Base-by-base conservation (phyloP, 1,140 invertebrate genomes). In the Danaus plexippus region DNA sequence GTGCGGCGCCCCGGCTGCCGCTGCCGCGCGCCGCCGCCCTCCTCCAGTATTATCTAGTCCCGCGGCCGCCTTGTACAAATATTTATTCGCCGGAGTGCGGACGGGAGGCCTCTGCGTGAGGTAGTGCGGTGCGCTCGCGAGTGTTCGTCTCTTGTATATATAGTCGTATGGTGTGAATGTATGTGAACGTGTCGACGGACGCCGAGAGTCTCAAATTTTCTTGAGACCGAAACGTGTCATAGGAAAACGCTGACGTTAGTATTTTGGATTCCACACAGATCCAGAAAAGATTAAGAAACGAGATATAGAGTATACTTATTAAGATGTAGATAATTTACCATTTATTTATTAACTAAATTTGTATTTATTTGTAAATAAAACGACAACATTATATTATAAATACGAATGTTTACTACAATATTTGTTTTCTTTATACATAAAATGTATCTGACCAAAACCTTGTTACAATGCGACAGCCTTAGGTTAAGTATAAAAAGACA, bases 1-100 rank as follows among this genome's bases (percentile, higher is more conserved):
- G 89, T 90, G 50, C 91, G 92, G 66, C 94, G 94, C 71, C 56
- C 88, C 78, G 84, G 90, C 61, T 90, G 89, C 80, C 89, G 88
- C 66, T 91, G 90, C 79, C 83, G 89, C 75, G 72, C 82, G 69
- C 77, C 73, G 75, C 75, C 75, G 71, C 73, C 71, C 73, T 76
- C 74, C 75, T 81, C 82, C 85, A 87, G 85, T 88, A 88, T 88
- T 88, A 88, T 87, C 85, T 87, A 87, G 86, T 88, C 86, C 76
- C 80, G 82, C 75, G 71, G 73, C 66, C 72, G 77, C 76, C 66
- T 76, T 85, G 82, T 86, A 86, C 80, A 84, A 84, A 86, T 86
- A 84, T 86, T 86, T 86, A 86, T 86, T 84, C 78, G 76, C 73
- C 68, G 71, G 67, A 67, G 79, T 74, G 80, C 59, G 72, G 65